Evolutionary conservation across 2,888 invertebrate species (phyloP).

Genomic region (Dryococelus australis): DNA sequence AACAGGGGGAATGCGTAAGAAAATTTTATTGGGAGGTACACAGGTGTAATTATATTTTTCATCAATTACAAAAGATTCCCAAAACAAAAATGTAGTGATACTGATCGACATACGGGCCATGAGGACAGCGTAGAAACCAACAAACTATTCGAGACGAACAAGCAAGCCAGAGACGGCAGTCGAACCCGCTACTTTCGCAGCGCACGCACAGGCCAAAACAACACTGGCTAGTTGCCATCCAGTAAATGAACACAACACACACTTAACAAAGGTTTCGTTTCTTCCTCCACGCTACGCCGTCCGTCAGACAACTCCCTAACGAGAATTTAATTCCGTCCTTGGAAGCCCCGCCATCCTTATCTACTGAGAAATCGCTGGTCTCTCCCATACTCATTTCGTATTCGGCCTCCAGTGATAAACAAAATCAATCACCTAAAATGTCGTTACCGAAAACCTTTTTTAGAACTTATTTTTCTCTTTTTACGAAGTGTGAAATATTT

Average conservation of each 20-base stretch:
- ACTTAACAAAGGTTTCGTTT: not conserved
- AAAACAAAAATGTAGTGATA: too few species aligned
- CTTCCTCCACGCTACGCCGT: not conserved
- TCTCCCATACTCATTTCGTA: not conserved
- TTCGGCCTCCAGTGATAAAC: slow-evolving; percentile 8
- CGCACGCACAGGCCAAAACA: not conserved
- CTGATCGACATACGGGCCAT: too few species aligned
- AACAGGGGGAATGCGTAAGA: too few species aligned
- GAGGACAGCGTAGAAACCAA: too few species aligned
- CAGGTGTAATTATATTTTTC: too few species aligned
- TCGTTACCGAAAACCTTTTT: not conserved
- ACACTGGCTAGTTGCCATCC: too few species aligned
- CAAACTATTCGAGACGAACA: not conserved
- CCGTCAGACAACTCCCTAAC: not conserved
- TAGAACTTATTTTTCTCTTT: not conserved
- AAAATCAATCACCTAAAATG: not conserved
- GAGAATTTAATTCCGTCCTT: slow-evolving; percentile 16
- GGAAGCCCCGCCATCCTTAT: not conserved
- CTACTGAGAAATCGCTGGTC: not conserved
- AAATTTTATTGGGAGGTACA: too few species aligned
- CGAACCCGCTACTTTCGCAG: not conserved
- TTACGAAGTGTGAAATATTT: not conserved
- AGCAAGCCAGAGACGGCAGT: not conserved
- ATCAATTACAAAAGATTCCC: too few species aligned
- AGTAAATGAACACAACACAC: not conserved